These are phyloP conservation scores for Gallinago jamesoni DNA, from an alignment of 2,113 vertebrate genomes.

Conservation along the genomic window DNA sequence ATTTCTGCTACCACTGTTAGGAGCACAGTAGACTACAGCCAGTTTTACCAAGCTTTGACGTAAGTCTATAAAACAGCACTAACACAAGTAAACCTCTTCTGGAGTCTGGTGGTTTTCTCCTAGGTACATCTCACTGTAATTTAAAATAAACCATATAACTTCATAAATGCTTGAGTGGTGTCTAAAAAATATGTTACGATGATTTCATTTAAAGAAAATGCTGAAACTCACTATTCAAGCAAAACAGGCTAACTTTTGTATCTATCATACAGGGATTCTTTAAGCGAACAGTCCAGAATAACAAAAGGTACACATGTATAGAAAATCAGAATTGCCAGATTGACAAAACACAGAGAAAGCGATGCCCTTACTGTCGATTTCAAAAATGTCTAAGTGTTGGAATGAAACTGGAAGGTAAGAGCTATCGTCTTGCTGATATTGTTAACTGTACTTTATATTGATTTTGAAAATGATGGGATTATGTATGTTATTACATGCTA, in stretches of 20 bases:
- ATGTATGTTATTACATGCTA: not conserved
- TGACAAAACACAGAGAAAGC: constrained; percentile 98
- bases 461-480: not conserved
- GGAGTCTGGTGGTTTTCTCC: not conserved
- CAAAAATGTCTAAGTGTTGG: constrained; percentile 98
- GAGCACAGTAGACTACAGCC: not conserved
- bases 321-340: constrained; percentile 99
- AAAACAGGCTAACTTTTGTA: constrained; percentile 35
- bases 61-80: constrained; percentile 2
- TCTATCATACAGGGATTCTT: constrained; percentile 93
- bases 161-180: not conserved
- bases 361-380: constrained; percentile 98
- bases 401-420: constrained; percentile 98
- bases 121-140: constrained; percentile 8
- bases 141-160: constrained; percentile 24
- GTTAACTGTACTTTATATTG: not conserved
- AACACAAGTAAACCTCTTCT: not conserved
- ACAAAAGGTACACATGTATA: constrained; percentile 99
- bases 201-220: constrained; percentile 45
- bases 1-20: not conserved
- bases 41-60: not conserved
- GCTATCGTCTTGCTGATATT: not conserved
- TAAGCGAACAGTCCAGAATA: constrained; percentile 99
- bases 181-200: not conserved
- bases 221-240: not conserved